phyloP scores from a whole-genome alignment of 35 echinoderm and acorn worm genomes.

The Heliocidaris tuberculata region DNA sequence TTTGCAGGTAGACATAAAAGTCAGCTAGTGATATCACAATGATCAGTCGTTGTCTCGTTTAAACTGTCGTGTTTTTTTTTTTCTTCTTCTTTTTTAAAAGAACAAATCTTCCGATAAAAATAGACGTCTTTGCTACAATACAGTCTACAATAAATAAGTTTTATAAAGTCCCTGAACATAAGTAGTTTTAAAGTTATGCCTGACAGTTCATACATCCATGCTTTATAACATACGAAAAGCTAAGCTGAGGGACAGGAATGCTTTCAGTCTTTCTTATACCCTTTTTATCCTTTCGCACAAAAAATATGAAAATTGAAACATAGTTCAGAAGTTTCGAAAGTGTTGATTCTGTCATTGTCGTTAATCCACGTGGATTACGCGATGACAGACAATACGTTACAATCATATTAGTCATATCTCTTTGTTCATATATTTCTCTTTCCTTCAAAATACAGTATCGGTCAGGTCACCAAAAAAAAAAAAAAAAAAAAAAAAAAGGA shows the following conservation, averaged over 20 bases:
- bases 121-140: too few species aligned
- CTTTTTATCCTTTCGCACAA: not conserved
- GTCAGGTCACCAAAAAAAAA: not conserved
- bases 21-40: too few species aligned
- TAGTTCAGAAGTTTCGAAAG: not conserved
- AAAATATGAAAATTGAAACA: not conserved
- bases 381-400: not conserved
- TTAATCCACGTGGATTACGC: not conserved
- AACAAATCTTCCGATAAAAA: too few species aligned
- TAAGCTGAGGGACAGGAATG: not conserved
- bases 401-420: not conserved
- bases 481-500: not conserved
- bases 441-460: not conserved
- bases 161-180: too few species aligned
- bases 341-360: not conserved
- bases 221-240: too few species aligned
- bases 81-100: too few species aligned
- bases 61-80: too few species aligned
- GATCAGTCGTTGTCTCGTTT: too few species aligned
- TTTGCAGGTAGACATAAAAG: too few species aligned
- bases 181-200: too few species aligned
- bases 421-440: not conserved
- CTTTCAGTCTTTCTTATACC: not conserved
- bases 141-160: too few species aligned
- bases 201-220: too few species aligned